Evolutionary conservation across 2,113 vertebrate genomes (phyloP).

Genomic region (Anhinga anhinga): DNA sequence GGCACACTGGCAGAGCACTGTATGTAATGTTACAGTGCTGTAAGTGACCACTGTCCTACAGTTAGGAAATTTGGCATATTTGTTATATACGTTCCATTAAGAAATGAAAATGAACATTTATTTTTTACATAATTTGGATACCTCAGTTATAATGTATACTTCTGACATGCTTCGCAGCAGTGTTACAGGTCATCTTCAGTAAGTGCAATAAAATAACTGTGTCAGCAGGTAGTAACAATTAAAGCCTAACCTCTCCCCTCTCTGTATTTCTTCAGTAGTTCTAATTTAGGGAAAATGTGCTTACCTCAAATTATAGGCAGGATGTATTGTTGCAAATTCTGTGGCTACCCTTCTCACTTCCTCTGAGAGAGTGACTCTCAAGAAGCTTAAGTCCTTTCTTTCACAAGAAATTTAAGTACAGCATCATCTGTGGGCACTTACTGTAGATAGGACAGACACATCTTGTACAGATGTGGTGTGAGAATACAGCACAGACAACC

Average conservation of each 20-base stretch:
- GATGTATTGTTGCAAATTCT: not conserved
- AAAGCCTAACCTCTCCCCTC: not conserved
- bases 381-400: not conserved
- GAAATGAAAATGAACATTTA: not conserved
- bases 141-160: not conserved
- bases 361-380: not conserved
- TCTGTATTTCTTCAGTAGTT: not conserved
- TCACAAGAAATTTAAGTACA: not conserved
- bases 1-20: not conserved
- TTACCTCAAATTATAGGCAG: not conserved
- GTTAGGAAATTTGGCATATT: not conserved
- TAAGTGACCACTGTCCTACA: not conserved
- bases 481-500: not conserved
- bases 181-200: not conserved
- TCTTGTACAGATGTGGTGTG: not conserved
- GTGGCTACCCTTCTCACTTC: not conserved
- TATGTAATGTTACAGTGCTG: accelerated
- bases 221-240: not conserved
- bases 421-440: not conserved
- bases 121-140: not conserved
- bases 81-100: not conserved
- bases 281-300: not conserved
- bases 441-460: not conserved
- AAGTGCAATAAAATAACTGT: not conserved
- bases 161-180: not conserved